These are phyloP conservation scores for Callopanchax toddi DNA, from an alignment of 2,113 vertebrate genomes.

Conservation along the genomic window DNA sequence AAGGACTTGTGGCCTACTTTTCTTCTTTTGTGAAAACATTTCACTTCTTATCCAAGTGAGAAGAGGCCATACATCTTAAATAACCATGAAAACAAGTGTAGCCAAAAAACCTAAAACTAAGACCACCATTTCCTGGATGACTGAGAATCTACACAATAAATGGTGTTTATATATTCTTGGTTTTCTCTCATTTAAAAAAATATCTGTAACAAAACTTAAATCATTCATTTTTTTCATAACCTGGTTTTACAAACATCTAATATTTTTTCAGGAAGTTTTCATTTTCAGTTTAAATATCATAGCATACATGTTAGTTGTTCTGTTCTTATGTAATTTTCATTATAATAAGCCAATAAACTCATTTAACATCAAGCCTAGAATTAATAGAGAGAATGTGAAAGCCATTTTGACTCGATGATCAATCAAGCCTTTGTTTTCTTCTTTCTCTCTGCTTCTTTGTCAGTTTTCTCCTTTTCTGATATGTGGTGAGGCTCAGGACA, in stretches of 20 bases:
- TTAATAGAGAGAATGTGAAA: conserved; percentile 32
- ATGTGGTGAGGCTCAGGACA: conserved; percentile 7
- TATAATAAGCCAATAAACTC: conserved; percentile 57
- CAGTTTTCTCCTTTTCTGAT: conserved; percentile 36
- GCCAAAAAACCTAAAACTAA: too few species aligned
- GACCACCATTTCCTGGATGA: too few species aligned
- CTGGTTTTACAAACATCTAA: background rate
- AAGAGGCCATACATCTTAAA: too few species aligned
- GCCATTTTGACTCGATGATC: conserved; percentile 35
- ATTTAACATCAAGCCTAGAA: conserved; percentile 26
- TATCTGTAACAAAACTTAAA: too few species aligned
- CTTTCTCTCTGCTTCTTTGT: conserved; percentile 13
- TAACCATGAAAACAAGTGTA: too few species aligned
- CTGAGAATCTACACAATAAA: too few species aligned
- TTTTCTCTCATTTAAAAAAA: too few species aligned
- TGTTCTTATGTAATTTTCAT: conserved; percentile 13
- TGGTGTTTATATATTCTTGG: too few species aligned
- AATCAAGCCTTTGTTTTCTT: conserved; percentile 11
- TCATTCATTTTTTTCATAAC: background rate
- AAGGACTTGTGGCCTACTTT: too few species aligned
- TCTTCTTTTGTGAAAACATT: too few species aligned
- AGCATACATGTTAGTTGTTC: background rate
- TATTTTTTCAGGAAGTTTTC: conserved; percentile 10
- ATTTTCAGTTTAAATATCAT: conserved; percentile 6
- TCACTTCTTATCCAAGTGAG: too few species aligned